Percentiles rank a stretch among this genome's conserved stretches.
These are phyloP conservation scores for Bos taurus DNA, from an alignment of 2,113 vertebrate genomes.

Conservation along the genomic window DNA sequence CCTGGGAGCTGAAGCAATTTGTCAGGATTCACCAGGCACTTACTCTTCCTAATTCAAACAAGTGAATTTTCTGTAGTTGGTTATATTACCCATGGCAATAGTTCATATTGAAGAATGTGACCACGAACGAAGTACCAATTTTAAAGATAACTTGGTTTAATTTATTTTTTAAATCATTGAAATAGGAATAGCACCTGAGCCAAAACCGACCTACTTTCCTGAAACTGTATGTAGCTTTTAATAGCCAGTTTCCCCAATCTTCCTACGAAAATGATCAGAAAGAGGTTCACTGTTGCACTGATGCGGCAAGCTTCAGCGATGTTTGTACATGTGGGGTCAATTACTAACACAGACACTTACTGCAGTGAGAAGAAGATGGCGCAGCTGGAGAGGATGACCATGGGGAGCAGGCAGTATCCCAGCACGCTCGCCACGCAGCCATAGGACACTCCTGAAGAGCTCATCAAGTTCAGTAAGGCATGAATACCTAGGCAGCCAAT, in stretches of 20 bases:
- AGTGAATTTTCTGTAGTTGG: conserved; percentile 34
- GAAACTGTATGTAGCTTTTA: neutral
- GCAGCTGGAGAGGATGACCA: conserved; percentile 86
- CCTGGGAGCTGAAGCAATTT: conserved; percentile 3
- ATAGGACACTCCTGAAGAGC: conserved; percentile 79
- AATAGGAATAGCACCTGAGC: neutral
- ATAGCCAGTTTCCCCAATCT: neutral
- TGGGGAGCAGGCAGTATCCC: conserved; percentile 91
- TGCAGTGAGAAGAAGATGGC: conserved; percentile 86
- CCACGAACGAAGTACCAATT: neutral
- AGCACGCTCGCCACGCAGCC: conserved; percentile 91
- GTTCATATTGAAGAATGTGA: conserved; percentile 7
- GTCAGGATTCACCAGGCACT: neutral
- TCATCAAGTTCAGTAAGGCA: conserved; percentile 88
- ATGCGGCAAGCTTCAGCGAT: neutral
- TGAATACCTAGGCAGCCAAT: conserved; percentile 86
- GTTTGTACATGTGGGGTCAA: neutral
- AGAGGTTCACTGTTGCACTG: neutral
- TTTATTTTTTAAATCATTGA: conserved; percentile 29
- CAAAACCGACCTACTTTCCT: neutral
- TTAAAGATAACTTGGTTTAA: conserved; percentile 5
- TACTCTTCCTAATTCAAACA: conserved; percentile 50
- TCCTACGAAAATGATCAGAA: neutral
- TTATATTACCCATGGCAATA: neutral
- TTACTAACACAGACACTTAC: conserved; percentile 79